A percentile compares a stretch with the other conserved stretches of the same genome.
phyloP scores from a whole-genome alignment of 2,888 invertebrate species.

The Protodeltote pygarga region DNA sequence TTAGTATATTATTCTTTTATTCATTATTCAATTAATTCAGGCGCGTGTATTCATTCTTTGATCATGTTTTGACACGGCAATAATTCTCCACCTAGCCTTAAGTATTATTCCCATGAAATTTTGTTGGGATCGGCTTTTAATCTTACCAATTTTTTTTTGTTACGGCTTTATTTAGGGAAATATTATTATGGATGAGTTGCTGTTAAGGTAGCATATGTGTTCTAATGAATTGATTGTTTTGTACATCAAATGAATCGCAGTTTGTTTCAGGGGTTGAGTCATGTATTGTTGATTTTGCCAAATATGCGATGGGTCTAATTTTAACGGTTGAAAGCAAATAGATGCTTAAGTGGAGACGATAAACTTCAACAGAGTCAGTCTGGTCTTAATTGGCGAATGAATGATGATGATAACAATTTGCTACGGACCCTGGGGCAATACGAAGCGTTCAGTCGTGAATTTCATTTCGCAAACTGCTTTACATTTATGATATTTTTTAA shows the following conservation, averaged over 20 bases:
- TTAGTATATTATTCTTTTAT: conserved; percentile 6
- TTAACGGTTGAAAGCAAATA: conserved; percentile 22
- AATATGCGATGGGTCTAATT: conserved; percentile 25
- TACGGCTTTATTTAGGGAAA: conserved; percentile 8
- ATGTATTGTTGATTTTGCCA: conserved; percentile 26
- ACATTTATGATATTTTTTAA: not conserved
- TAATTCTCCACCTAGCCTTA: too few species aligned
- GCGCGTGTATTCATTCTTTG: conserved; percentile 31
- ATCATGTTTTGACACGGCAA: too few species aligned
- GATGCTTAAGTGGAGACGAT: conserved; percentile 20
- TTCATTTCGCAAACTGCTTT: too few species aligned
- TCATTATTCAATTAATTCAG: conserved; percentile 18
- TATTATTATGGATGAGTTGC: conserved; percentile 17
- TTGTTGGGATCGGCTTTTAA: too few species aligned
- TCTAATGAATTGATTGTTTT: conserved; percentile 21
- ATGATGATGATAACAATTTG: conserved; percentile 26
- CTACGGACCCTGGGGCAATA: conserved; percentile 36
- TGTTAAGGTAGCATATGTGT: conserved; percentile 17
- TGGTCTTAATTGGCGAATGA: conserved; percentile 35
- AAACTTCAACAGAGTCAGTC: conserved; percentile 30
- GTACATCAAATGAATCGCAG: conserved; percentile 14
- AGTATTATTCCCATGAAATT: too few species aligned
- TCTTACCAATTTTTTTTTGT: too few species aligned
- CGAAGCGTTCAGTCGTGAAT: conserved; percentile 13
- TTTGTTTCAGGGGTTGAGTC: conserved; percentile 21